These are phyloP conservation scores for Oreochromis niloticus DNA, from an alignment of 2,113 vertebrate species.

Conservation along the genomic window DNA sequence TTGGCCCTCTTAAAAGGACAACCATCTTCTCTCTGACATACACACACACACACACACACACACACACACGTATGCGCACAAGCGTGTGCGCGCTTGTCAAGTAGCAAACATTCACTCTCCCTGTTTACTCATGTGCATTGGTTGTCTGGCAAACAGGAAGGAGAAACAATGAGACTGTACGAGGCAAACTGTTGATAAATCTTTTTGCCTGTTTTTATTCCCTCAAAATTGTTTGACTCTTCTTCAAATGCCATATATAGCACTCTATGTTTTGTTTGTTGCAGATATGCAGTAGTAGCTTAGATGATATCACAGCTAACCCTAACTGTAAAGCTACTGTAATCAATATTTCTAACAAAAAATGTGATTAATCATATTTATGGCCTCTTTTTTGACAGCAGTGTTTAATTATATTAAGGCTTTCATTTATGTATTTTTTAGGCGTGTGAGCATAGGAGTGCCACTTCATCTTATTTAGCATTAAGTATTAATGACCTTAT, in stretches of 20 bases:
- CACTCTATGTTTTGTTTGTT: not conserved
- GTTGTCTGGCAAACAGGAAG: slow-evolving; percentile 29
- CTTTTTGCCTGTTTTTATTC: not conserved
- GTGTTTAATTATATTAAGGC: not conserved
- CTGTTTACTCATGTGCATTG: slow-evolving; percentile 29
- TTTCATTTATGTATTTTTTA: not conserved
- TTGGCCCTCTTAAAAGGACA: slow-evolving; percentile 25
- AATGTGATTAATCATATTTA: not conserved
- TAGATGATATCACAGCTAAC: not conserved
- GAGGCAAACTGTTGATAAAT: slow-evolving; percentile 3
- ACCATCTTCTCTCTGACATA: not conserved
- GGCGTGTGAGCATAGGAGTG: not conserved
- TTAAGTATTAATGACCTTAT: not conserved
- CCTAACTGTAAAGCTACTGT: not conserved
- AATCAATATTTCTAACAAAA: not conserved
- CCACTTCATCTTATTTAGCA: not conserved
- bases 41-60: not conserved
- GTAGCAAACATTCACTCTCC: not conserved
- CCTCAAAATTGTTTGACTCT: not conserved
- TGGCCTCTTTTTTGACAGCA: not conserved
- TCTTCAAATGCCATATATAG: not conserved
- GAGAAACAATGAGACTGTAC: slow-evolving; percentile 20
- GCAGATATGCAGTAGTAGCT: not conserved
- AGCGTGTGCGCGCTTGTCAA: not conserved
- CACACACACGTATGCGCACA: not conserved